These are phyloP conservation scores for Ameiurus melas DNA, from an alignment of 2,113 vertebrate species.

Conservation along the genomic window DNA sequence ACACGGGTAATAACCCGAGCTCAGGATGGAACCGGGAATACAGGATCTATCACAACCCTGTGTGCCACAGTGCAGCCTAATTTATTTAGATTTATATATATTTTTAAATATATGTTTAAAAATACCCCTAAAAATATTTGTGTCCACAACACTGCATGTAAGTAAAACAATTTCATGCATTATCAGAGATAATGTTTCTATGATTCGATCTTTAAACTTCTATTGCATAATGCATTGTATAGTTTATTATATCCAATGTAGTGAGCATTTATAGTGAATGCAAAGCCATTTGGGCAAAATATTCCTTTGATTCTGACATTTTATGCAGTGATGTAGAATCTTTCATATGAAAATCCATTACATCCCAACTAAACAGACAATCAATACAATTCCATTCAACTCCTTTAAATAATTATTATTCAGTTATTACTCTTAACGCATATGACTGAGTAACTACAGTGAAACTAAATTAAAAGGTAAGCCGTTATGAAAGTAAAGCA, in stretches of 20 bases:
- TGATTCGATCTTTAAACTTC: no score
- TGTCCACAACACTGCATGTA: background rate
- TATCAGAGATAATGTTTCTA: background rate
- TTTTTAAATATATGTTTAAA: background rate
- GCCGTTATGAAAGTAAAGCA: background rate
- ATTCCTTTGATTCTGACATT: background rate
- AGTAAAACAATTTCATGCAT: background rate
- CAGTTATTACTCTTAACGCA: background rate
- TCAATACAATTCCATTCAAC: background rate
- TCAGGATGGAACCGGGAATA: background rate
- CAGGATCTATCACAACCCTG: background rate
- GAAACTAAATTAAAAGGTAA: conserved; percentile 60
- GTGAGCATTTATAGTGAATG: background rate
- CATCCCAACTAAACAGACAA: background rate
- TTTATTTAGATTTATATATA: background rate
- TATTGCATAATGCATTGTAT: background rate
- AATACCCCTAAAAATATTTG: no score
- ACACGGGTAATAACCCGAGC: no score
- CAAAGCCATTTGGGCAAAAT: background rate
- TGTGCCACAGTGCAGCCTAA: background rate
- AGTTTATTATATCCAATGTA: background rate
- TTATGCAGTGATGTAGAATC: background rate
- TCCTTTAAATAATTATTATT: background rate
- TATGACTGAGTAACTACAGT: conserved; percentile 12
- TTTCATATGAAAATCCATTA: background rate